Percentiles rank a stretch among this genome's conserved stretches.
phyloP scores from a whole-genome alignment of 1,140 invertebrate genomes.

The Goniozus legneri region DNA sequence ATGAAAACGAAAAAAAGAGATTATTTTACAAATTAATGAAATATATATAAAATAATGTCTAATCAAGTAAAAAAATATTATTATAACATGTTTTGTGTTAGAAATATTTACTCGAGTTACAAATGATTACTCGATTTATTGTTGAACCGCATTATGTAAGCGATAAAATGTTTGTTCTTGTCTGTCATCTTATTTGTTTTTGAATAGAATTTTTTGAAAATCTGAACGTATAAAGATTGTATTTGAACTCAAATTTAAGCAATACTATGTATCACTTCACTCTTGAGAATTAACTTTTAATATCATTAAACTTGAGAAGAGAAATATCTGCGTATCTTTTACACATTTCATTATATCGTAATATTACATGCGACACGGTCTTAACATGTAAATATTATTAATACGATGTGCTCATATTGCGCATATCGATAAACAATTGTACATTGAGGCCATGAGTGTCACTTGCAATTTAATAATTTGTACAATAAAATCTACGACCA shows the following conservation, averaged over 20 bases:
- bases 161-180: too few relatives aligned
- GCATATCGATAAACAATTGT: too few relatives aligned
- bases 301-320: background rate
- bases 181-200: too few relatives aligned
- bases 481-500: conserved; percentile 29
- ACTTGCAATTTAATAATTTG: conserved; percentile 26
- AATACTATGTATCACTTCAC: too few relatives aligned
- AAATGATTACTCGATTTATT: too few relatives aligned
- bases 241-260: too few relatives aligned
- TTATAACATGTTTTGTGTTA: conserved; percentile 11
- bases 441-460: background rate
- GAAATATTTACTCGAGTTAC: conserved; percentile 17
- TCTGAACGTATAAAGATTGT: too few relatives aligned
- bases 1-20: conserved; percentile 10
- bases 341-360: too few relatives aligned
- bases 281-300: background rate
- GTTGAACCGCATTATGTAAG: too few relatives aligned
- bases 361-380: too few relatives aligned
- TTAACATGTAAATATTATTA: background rate
- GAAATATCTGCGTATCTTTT: background rate
- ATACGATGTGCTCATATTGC: too few relatives aligned
- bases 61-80: background rate
- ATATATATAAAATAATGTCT: background rate
- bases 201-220: too few relatives aligned
- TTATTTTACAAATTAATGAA: background rate